A percentile compares a stretch with the other conserved stretches of the same genome.
phyloP scores from a whole-genome alignment of 2,797 vertebrate species.

The Eulemur albifrons region DNA sequence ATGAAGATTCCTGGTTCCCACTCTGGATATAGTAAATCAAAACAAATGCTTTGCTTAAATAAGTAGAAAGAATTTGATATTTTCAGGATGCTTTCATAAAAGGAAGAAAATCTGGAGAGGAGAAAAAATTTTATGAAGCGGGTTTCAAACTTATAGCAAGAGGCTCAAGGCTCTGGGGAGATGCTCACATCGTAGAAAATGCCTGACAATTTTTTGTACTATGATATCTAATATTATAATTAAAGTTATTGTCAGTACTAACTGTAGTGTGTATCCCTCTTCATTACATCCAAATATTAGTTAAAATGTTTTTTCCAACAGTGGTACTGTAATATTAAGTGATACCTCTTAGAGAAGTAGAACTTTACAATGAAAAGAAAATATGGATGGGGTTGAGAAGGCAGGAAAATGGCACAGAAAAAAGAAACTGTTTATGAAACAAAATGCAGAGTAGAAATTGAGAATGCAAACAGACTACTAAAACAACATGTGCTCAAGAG shows the following conservation, averaged over 20 bases:
- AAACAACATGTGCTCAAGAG: background rate
- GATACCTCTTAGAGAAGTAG: background rate
- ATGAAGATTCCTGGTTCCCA: background rate
- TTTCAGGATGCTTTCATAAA: background rate
- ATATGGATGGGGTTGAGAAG: background rate
- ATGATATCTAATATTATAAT: background rate
- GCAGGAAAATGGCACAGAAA: background rate
- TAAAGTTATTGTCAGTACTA: background rate
- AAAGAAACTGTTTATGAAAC: background rate
- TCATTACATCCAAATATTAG: background rate
- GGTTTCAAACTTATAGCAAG: background rate
- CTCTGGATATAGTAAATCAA: background rate
- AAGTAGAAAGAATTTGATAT: background rate
- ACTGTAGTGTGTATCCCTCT: background rate
- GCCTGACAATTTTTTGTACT: background rate
- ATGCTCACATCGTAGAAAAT: background rate
- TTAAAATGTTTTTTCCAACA: background rate
- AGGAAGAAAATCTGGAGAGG: background rate
- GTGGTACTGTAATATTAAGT: background rate
- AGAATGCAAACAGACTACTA: background rate
- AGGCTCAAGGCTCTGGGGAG: background rate
- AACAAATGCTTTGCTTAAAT: background rate
- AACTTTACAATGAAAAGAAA: background rate
- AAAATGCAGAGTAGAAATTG: background rate
- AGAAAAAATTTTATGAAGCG: background rate